Conservation (phyloP, 1,140 invertebrate species). For the Cryptotermes secundus region DNA sequence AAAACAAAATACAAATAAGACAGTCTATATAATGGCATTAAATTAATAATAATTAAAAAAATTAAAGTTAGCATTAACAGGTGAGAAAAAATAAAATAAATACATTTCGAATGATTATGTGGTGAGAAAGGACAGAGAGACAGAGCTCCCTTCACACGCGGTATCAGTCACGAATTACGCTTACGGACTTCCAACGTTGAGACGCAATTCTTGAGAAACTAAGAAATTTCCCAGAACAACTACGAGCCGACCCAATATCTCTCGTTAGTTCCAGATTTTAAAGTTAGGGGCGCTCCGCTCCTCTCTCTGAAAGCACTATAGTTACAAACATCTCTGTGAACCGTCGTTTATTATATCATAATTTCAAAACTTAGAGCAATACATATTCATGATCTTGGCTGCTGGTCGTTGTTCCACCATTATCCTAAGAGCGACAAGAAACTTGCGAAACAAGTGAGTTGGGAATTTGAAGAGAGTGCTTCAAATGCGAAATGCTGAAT, state of each 20-base stretch:
- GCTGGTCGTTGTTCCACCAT: neutral
- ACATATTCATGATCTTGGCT: neutral
- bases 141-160: too few species aligned
- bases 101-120: too few species aligned
- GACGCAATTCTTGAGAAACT: neutral
- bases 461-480: neutral
- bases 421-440: neutral
- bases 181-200: too few species aligned
- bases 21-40: too few species aligned
- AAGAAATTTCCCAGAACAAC: neutral
- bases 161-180: too few species aligned
- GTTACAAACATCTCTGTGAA: neutral
- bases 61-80: too few species aligned
- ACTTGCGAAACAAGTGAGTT: slow-evolving; percentile 1
- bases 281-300: neutral
- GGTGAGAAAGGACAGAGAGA: too few species aligned
- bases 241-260: neutral
- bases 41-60: too few species aligned
- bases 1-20: too few species aligned
- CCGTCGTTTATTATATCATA: neutral
- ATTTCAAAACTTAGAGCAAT: slow-evolving; percentile 14
- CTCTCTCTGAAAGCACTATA: neutral
- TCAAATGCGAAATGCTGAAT: neutral
- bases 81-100: too few species aligned
- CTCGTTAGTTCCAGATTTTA: neutral